Percentiles rank a stretch among this genome's conserved stretches.
Conservation (phyloP, 1,140 invertebrate species). For the Panulirus ornatus region DNA sequence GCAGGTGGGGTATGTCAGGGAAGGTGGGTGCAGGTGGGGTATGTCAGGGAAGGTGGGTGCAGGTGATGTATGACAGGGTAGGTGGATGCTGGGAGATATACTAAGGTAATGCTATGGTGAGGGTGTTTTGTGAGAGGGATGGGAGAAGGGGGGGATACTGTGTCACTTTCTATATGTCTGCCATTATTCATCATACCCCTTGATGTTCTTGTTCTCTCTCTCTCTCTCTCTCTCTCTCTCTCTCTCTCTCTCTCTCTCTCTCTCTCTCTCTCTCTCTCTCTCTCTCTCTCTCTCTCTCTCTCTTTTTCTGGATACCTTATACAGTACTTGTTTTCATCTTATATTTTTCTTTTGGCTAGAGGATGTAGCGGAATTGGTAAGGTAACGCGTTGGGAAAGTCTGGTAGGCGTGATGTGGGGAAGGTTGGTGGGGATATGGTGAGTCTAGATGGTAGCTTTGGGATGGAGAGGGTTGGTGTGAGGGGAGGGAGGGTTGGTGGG, state of each 20-base stretch:
- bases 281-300: not conserved
- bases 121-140: no score
- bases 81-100: no score
- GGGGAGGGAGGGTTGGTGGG: not conserved
- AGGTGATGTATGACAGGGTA: no score
- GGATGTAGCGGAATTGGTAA: not conserved
- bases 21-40: no score
- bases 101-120: no score
- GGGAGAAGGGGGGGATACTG: no score
- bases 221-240: not conserved
- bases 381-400: not conserved
- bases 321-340: not conserved
- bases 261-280: not conserved
- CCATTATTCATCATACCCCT: not conserved
- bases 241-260: not conserved
- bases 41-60: no score
- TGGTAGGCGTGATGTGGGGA: not conserved
- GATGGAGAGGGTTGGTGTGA: not conserved
- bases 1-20: no score
- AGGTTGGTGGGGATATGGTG: not conserved
- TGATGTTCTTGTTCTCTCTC: not conserved
- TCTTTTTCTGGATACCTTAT: not conserved
- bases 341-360: not conserved
- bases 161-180: not conserved
- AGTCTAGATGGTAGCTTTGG: no score